Conservation (phyloP, 1,140 invertebrate genomes). For the Diachasma alloeum region DNA sequence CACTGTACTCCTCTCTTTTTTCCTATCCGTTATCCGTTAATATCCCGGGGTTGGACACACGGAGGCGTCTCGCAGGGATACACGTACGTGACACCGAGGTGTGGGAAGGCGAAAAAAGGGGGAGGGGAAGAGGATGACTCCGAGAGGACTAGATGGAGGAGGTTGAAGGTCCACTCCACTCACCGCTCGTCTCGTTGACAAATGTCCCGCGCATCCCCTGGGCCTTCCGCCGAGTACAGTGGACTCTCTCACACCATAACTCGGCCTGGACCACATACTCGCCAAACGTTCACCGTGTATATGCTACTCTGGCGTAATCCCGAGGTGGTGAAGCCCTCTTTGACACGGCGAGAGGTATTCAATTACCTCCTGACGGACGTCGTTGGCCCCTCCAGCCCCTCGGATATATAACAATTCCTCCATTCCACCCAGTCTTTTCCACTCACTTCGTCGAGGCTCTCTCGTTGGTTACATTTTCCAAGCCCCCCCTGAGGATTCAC, state of each 20-base stretch:
- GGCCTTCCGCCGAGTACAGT: conserved; percentile 25
- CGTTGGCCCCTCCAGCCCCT: conserved; percentile 18
- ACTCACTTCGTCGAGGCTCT: background rate
- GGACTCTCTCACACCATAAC: conserved; percentile 33
- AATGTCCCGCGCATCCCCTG: conserved; percentile 61
- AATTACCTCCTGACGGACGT: conserved; percentile 48
- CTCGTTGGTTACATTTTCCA: conserved; percentile 1
- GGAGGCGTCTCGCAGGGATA: background rate
- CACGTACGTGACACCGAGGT: background rate
- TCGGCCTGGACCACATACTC: conserved; percentile 43
- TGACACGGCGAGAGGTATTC: conserved; percentile 50
- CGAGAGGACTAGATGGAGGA: conserved; percentile 39
- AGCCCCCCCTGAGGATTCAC: background rate
- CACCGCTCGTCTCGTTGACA: conserved; percentile 61
- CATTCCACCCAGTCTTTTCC: conserved; percentile 7
- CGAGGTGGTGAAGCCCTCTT: conserved; percentile 46
- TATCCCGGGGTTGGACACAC: background rate
- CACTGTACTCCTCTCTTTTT: no score
- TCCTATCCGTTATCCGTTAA: background rate
- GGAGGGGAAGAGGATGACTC: background rate
- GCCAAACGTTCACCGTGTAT: conserved; percentile 45
- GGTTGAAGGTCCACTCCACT: conserved; percentile 53
- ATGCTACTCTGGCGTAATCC: conserved; percentile 41
- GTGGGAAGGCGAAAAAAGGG: background rate
- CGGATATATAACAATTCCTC: conserved; percentile 10